Evolutionary conservation across 2,113 vertebrate genomes (phyloP), one percentile per base, ranked within the genome.

Genomic region (Dicentrarchus labrax): DNA sequence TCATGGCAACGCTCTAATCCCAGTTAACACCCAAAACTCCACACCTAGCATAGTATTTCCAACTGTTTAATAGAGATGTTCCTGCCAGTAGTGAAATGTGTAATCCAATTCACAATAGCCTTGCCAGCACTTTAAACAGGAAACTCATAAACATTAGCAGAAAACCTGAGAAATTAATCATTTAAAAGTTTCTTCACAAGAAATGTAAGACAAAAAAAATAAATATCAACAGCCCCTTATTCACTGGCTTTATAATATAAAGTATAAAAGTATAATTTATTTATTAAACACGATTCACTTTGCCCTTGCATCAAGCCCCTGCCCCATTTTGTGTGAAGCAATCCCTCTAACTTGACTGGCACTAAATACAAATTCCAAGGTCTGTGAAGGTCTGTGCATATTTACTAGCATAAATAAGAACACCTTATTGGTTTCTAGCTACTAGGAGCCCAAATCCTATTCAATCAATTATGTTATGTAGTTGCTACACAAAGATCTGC

Each of bases 141-240:
- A 88, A 91, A 57, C 73, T 74, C 24, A 5, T 85, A 72, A 88
- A 77, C 47, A 50, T 54, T 36, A 51, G 21, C 64, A 65, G 64
- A 80, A 50, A 47, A 65, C 17, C 59, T 15, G 22, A 87, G 65
- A 75, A 73, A 56, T 41, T 1, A 66, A 70, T 62, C 10, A 61
- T 50, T 39, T 43, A 5, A 72, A 54, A 4, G 39, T 56, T 80
- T 36, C 51, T 76, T 47, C 66, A 50, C 68, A 45, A 30, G n/a
- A 72, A 62, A 59, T 6, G 21, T 51, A 6, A 39, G 69, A 73
- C 30, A 50, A 48, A 59, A 6, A 22, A 7, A 50, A 11, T 41
- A 16, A 30, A 72, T 19, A 61, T 30, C 54, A 47, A 60, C 16
- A 50, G 21, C 17, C 6, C 4, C 21, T 15, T 45, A 16, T 11